phyloP scores from a whole-genome alignment of 2,797 vertebrate genomes.

The Pempheris klunzingeri region DNA sequence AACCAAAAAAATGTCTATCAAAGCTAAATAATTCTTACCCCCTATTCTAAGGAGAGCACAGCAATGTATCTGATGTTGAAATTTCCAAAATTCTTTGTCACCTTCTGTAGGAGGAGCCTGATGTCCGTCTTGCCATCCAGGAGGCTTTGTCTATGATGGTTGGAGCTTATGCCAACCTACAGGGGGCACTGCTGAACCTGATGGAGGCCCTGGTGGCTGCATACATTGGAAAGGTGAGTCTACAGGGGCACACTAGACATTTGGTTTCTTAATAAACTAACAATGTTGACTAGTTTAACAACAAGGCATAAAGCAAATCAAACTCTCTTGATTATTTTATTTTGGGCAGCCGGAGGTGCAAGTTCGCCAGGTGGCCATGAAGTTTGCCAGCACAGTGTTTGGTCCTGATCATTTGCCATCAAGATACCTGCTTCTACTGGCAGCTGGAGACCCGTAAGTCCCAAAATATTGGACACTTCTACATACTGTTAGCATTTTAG shows the following conservation, averaged over 20 bases:
- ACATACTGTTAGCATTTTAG: background rate
- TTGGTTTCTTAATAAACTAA: background rate
- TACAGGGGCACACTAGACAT: background rate
- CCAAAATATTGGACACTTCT: background rate
- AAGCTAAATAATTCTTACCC: background rate
- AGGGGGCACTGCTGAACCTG: constrained; percentile 96
- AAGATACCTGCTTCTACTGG: constrained; percentile 95
- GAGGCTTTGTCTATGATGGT: constrained; percentile 99
- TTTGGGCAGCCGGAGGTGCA: constrained; percentile 94
- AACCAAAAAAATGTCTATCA: background rate
- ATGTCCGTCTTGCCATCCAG: constrained; percentile 97
- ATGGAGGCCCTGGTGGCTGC: constrained; percentile 99
- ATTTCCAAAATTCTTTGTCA: constrained; percentile 13
- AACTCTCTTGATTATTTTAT: constrained; percentile 15
- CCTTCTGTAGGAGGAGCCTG: constrained; percentile 90
- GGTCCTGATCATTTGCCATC: constrained; percentile 95
- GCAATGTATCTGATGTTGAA: background rate
- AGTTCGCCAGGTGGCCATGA: constrained; percentile 97
- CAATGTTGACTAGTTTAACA: background rate
- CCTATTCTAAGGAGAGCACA: background rate
- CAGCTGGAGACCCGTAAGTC: constrained; percentile 97
- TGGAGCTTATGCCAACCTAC: constrained; percentile 94
- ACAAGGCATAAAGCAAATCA: background rate
- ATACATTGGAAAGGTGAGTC: constrained; percentile 93
- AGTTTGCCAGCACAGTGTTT: constrained; percentile 97